phyloP scores from a whole-genome alignment of 2,113 vertebrate species.

The Sphaerodactylus townsendi region DNA sequence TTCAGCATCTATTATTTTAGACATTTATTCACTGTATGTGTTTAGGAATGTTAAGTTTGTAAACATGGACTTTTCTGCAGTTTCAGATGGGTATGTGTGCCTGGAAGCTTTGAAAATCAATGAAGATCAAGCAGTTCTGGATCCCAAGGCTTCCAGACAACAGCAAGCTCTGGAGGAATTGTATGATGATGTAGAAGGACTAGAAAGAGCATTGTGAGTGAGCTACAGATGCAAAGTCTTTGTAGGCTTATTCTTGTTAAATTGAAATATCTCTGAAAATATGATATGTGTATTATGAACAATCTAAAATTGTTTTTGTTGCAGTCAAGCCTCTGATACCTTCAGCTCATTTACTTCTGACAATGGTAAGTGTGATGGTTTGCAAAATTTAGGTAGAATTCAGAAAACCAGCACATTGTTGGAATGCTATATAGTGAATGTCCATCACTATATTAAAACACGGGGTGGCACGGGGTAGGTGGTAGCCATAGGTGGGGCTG shows the following conservation, averaged over 20 bases:
- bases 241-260: neutral
- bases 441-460: too few relatives aligned
- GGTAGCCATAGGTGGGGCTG: too few relatives aligned
- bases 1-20: neutral
- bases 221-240: neutral
- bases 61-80: conserved; percentile 4
- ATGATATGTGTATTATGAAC: neutral
- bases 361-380: conserved; percentile 62
- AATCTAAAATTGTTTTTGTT: conserved; percentile 46
- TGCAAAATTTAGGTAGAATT: neutral
- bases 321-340: conserved; percentile 42
- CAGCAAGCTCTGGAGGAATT: conserved; percentile 48
- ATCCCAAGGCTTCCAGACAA: conserved; percentile 44
- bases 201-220: conserved; percentile 59
- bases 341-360: conserved; percentile 42
- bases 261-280: neutral
- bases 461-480: too few relatives aligned
- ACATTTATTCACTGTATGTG: neutral
- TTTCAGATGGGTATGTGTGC: conserved; percentile 72
- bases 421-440: too few relatives aligned
- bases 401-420: too few relatives aligned
- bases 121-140: conserved; percentile 69
- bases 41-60: neutral
- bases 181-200: conserved; percentile 62
- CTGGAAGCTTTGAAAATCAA: conserved; percentile 67